phyloP scores from a whole-genome alignment of 2,797 vertebrate species.

The Enteromius unitaeniatus region DNA sequence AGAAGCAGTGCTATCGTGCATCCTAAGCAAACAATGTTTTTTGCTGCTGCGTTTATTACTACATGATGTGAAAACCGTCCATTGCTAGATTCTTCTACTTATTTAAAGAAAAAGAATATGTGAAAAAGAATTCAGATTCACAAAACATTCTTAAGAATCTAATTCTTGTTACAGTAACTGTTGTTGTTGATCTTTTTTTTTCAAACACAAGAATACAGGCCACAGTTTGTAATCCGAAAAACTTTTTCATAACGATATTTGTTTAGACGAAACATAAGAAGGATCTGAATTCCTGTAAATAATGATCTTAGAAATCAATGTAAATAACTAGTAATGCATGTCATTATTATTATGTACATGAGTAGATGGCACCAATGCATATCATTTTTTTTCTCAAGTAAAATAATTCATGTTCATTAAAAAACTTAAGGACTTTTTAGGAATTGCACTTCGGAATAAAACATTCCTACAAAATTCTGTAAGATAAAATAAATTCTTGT shows the following conservation, averaged over 20 bases:
- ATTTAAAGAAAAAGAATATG: neutral
- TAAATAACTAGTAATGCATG: neutral
- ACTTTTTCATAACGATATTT: neutral
- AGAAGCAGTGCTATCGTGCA: conserved; percentile 49
- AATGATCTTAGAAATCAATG: neutral
- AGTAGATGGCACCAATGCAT: neutral
- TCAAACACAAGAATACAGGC: neutral
- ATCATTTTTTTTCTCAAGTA: neutral
- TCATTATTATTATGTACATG: neutral
- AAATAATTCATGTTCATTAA: neutral
- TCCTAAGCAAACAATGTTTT: conserved; percentile 6
- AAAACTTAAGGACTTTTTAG: neutral
- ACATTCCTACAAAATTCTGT: neutral
- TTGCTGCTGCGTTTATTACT: conserved; percentile 57
- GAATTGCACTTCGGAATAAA: neutral
- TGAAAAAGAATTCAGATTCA: no score
- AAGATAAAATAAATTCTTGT: neutral
- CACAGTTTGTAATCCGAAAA: neutral
- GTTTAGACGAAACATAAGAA: neutral
- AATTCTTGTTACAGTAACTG: neutral
- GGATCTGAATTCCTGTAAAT: neutral
- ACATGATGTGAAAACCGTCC: conserved; percentile 62
- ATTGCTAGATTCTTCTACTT: neutral
- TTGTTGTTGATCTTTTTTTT: neutral
- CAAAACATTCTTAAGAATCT: neutral